Conservation (phyloP, 2,113 vertebrate species). For the Herpailurus yagouaroundi region DNA sequence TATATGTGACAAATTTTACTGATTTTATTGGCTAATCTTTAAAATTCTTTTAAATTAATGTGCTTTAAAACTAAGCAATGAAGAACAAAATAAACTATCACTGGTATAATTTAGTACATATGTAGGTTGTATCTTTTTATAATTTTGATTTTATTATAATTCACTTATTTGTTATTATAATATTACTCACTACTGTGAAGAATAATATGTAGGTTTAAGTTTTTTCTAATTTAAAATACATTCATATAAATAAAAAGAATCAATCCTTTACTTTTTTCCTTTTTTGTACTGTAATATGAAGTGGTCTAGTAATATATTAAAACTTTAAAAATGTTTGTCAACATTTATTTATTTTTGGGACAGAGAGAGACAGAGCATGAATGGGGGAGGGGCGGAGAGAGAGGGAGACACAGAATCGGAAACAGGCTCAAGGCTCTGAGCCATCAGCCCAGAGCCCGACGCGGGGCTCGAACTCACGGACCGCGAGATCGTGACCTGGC, state of each 20-base stretch:
- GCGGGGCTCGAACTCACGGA: no score
- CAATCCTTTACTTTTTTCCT: background rate
- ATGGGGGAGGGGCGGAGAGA: no score
- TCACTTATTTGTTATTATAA: background rate
- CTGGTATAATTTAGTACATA: background rate
- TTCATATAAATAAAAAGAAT: conserved; percentile 1
- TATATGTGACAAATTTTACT: background rate
- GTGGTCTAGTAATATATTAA: background rate
- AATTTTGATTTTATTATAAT: conserved; percentile 45
- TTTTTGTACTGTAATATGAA: background rate
- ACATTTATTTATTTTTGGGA: no score
- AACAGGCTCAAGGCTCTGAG: no score
- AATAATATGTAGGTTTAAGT: background rate
- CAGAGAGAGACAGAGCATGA: no score
- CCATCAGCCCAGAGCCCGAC: no score
- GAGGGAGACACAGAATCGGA: no score
- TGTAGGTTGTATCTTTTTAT: background rate
- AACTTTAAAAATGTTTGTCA: background rate
- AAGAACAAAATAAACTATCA: background rate
- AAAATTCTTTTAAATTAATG: background rate
- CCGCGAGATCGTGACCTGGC: no score
- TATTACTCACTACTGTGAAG: background rate
- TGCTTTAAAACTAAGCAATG: conserved; percentile 6
- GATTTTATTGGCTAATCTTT: background rate
- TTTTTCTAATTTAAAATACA: background rate